Evolutionary conservation across 2,797 vertebrate genomes (phyloP).

Genomic region (Phyllotis vaccarum): DNA sequence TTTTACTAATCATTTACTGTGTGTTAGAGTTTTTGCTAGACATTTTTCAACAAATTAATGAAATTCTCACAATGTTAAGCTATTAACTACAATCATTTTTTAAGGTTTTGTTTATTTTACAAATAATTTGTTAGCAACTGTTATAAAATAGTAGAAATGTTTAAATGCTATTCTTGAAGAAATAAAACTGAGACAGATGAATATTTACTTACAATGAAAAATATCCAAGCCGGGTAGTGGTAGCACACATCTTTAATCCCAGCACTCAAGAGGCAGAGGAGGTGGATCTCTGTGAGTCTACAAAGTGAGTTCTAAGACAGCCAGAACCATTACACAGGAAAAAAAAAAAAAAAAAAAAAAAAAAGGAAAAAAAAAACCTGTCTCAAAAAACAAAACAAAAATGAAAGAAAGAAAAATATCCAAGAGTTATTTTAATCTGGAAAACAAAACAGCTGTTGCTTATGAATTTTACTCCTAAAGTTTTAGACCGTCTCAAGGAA

Average conservation of each 20-base stretch:
- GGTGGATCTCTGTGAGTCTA: background rate
- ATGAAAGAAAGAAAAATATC: background rate
- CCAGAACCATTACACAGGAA: background rate
- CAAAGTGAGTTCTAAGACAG: background rate
- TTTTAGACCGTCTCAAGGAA: constrained; percentile 40
- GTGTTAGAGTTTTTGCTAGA: background rate
- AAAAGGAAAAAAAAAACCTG: too few species aligned
- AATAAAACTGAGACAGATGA: constrained; percentile 28
- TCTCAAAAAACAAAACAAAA: too few species aligned
- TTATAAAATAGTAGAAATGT: constrained; percentile 26
- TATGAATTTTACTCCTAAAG: constrained; percentile 14
- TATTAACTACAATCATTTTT: background rate
- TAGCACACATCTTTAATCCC: background rate
- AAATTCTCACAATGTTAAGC: constrained; percentile 2
- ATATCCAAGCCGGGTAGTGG: background rate
- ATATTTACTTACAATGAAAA: background rate
- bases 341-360: background rate
- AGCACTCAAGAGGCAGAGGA: background rate
- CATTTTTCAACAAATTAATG: constrained; percentile 7
- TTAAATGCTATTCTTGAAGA: constrained; percentile 3
- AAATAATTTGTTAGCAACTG: constrained; percentile 1
- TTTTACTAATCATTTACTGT: constrained; percentile 2
- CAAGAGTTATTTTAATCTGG: background rate
- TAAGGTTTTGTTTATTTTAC: constrained; percentile 5
- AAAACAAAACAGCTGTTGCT: constrained; percentile 36